Conservation (phyloP, 37 sponge, comb jelly and placozoan species). For the Crambe crambe region DNA sequence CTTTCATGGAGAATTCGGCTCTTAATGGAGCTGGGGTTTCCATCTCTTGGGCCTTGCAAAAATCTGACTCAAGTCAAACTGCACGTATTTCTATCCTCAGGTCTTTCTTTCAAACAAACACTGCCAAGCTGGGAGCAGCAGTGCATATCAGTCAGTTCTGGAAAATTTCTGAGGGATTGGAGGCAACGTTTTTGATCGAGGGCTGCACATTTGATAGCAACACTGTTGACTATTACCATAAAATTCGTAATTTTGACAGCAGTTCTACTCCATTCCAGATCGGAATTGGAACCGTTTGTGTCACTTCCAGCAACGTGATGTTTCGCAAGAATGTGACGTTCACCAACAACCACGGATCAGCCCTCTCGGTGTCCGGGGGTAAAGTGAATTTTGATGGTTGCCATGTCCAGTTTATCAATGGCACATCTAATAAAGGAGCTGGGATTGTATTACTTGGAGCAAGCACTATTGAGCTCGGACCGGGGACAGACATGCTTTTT, state of each 20-base stretch:
- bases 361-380: conserved; percentile 38
- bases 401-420: background rate
- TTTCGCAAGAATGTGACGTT: conserved; percentile 33
- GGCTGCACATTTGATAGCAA: conserved; percentile 31
- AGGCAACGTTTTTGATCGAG: conserved; percentile 2
- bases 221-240: background rate
- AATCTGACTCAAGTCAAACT: background rate
- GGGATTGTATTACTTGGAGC: conserved; percentile 44
- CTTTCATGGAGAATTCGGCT: conserved; percentile 10
- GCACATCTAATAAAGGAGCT: conserved; percentile 44
- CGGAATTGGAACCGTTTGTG: conserved; percentile 43
- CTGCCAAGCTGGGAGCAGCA: conserved; percentile 46
- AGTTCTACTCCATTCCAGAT: background rate
- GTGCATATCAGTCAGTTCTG: conserved; percentile 11
- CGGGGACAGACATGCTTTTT: conserved; percentile 20
- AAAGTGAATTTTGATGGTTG: conserved; percentile 17
- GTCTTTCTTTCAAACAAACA: conserved; percentile 22
- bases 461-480: conserved; percentile 2
- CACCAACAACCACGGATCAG: conserved; percentile 45
- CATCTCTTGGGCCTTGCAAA: conserved; percentile 2
- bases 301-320: conserved; percentile 17
- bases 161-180: conserved; percentile 4
- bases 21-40: conserved; percentile 56
- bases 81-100: conserved; percentile 1
- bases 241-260: background rate